Conservation (phyloP, 2,888 invertebrate species). For the Synergus itoensis region DNA sequence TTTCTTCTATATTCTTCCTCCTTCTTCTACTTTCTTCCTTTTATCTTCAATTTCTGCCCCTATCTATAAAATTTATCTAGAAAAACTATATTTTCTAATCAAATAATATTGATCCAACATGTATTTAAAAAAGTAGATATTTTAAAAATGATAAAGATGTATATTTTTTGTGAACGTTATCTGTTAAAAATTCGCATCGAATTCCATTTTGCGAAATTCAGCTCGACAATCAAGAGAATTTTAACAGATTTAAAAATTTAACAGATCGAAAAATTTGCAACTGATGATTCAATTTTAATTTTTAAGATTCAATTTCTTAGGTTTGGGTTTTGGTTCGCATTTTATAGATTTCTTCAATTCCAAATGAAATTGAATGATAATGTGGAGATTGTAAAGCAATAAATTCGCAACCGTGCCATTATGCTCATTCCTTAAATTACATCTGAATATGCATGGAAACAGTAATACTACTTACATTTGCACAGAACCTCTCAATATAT, state of each 20-base stretch:
- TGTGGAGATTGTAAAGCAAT: not conserved
- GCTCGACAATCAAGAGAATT: not conserved
- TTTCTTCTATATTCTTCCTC: not conserved
- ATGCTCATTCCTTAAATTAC: not conserved
- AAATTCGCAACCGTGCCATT: not conserved
- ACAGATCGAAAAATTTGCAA: not conserved
- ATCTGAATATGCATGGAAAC: not conserved
- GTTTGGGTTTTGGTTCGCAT: not conserved
- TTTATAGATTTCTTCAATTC: not conserved
- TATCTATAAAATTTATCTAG: not conserved
- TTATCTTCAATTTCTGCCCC: too few relatives aligned
- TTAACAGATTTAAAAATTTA: not conserved
- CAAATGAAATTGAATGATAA: not conserved
- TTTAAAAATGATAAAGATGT: not conserved
- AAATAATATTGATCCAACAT: not conserved
- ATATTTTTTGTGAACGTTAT: not conserved
- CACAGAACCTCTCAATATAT: not conserved
- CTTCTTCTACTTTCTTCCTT: not conserved
- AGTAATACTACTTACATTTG: not conserved
- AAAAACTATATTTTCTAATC: not conserved
- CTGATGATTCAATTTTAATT: not conserved
- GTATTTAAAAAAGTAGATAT: not conserved
- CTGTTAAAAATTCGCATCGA: not conserved
- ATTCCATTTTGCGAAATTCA: not conserved
- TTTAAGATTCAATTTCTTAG: not conserved